Evolutionary conservation across 1,140 invertebrate genomes (phyloP).

Genomic region (Cardiocondyla obscurior): DNA sequence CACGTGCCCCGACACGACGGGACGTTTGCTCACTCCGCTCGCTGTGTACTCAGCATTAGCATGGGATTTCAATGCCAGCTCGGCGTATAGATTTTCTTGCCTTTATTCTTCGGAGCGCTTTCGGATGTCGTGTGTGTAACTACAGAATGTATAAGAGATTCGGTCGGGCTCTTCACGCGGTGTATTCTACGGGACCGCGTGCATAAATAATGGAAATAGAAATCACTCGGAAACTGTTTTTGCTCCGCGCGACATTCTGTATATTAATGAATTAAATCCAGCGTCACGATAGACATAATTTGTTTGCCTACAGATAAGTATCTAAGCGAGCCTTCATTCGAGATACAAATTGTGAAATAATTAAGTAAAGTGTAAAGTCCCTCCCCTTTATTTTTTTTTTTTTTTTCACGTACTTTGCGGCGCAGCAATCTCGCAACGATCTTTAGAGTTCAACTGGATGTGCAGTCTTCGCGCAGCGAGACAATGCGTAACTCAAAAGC

Average conservation of each 20-base stretch:
- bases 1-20: constrained; percentile 37
- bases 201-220: constrained; percentile 20
- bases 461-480: neutral
- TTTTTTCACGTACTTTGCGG: no score
- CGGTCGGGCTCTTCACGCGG: neutral
- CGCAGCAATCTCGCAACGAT: neutral
- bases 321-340: neutral
- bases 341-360: neutral
- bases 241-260: neutral
- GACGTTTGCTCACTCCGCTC: constrained; percentile 29
- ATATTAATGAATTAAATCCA: neutral
- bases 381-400: neutral
- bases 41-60: constrained; percentile 52
- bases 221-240: constrained; percentile 10
- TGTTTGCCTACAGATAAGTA: neutral
- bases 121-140: neutral
- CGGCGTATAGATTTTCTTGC: constrained; percentile 30
- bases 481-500: constrained; percentile 39
- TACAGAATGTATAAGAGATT: constrained; percentile 19
- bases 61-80: constrained; percentile 42
- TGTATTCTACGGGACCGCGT: neutral
- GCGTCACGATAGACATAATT: neutral
- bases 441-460: neutral
- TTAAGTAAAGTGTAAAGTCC: neutral
- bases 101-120: constrained; percentile 36